Conservation (phyloP, 2,113 vertebrate species). For the Egretta garzetta region DNA sequence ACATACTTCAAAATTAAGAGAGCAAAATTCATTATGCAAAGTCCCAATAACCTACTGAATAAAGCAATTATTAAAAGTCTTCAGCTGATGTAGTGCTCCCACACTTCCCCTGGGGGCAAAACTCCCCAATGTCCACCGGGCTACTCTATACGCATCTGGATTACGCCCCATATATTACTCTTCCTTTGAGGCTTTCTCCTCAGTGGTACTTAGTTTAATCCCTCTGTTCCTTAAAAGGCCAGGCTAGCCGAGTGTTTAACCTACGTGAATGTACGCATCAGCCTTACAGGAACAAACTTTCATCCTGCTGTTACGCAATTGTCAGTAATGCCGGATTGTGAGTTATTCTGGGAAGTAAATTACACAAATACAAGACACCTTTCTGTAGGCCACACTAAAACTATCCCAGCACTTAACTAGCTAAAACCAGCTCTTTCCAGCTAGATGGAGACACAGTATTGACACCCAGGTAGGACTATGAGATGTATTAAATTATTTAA, state of each 20-base stretch:
- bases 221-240: background rate
- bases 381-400: background rate
- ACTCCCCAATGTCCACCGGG: too few relatives aligned
- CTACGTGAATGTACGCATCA: rapidly evolving
- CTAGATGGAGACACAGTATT: background rate
- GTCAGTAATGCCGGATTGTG: conserved; percentile 22
- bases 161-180: background rate
- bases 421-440: background rate
- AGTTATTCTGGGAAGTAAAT: conserved; percentile 36
- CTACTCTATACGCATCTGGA: background rate
- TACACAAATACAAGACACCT: background rate
- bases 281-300: background rate
- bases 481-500: background rate
- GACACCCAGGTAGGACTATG: background rate
- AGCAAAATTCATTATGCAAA: background rate
- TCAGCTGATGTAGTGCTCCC: background rate
- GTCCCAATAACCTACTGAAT: background rate
- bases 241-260: background rate
- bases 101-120: background rate
- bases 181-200: background rate
- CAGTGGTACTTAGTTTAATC: background rate
- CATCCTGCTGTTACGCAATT: background rate
- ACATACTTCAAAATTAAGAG: background rate
- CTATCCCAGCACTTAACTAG: background rate
- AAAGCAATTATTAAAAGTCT: background rate